Conservation (phyloP, 2,888 invertebrate genomes). For the Andrena dorsata region DNA sequence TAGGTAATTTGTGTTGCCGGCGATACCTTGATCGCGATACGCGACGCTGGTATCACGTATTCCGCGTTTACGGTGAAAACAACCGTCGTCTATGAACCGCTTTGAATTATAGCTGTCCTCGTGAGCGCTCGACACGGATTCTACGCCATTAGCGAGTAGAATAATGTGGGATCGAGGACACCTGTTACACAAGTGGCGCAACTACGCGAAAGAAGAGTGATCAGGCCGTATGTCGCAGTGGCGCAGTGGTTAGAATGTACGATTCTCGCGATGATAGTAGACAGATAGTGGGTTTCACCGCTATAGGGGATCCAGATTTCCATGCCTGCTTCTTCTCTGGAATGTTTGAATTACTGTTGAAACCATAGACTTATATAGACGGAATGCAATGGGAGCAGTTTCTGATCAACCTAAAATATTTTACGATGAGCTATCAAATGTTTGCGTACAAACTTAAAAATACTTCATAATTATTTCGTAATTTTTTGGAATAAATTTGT, state of each 20-base stretch:
- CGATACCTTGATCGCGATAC: slow-evolving; percentile 25
- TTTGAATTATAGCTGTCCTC: slow-evolving; percentile 42
- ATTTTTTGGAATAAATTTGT: no score
- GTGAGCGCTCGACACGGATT: slow-evolving; percentile 33
- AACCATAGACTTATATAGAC: no score
- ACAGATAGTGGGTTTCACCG: not conserved
- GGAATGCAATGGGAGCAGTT: no score
- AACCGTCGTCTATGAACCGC: slow-evolving; percentile 18
- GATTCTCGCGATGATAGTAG: not conserved
- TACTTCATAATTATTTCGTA: no score
- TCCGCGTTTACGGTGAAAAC: slow-evolving; percentile 31
- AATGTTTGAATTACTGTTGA: not conserved
- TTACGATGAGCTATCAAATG: no score
- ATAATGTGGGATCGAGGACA: slow-evolving; percentile 42
- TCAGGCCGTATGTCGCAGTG: not conserved
- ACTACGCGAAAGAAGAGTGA: slow-evolving; percentile 5
- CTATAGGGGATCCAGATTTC: not conserved
- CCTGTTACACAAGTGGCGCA: slow-evolving; percentile 35
- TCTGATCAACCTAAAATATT: no score
- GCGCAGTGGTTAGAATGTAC: not conserved
- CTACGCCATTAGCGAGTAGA: slow-evolving; percentile 40
- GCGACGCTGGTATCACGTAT: slow-evolving; percentile 4
- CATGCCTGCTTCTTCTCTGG: not conserved
- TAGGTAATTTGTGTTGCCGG: not conserved
- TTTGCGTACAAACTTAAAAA: no score